These are phyloP conservation scores for Pogonocherus hispidulus DNA, from an alignment of 2,888 invertebrate genomes.

Conservation along the genomic window DNA sequence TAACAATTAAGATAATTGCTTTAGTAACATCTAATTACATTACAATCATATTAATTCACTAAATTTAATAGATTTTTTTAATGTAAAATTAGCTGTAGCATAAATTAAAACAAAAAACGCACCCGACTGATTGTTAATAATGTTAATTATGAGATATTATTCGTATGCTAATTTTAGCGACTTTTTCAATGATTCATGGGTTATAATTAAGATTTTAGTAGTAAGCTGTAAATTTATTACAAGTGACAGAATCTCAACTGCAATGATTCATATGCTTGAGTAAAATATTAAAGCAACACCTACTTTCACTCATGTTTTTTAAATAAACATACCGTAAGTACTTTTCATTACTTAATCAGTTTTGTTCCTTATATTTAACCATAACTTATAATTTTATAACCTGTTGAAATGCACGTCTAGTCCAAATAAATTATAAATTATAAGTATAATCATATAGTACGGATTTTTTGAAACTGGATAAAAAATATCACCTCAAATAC, in stretches of 20 bases:
- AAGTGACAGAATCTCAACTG: slow-evolving; percentile 31
- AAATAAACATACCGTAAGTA: not conserved
- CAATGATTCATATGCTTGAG: slow-evolving; percentile 32
- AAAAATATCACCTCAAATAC: too few relatives aligned
- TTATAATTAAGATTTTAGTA: slow-evolving; percentile 33
- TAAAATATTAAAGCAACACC: slow-evolving; percentile 28
- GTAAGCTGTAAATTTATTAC: slow-evolving; percentile 21
- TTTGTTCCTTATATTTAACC: too few relatives aligned
- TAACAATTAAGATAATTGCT: slow-evolving; percentile 26
- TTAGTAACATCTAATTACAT: slow-evolving; percentile 14
- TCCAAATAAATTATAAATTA: too few relatives aligned
- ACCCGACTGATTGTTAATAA: slow-evolving; percentile 26
- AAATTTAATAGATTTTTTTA: slow-evolving; percentile 18
- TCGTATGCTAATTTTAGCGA: slow-evolving; percentile 29
- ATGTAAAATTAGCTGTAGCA: not conserved
- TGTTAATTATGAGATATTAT: slow-evolving; percentile 21
- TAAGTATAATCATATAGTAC: too few relatives aligned
- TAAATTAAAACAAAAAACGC: slow-evolving; percentile 26
- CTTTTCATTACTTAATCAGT: not conserved
- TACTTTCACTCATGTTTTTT: slow-evolving; percentile 18
- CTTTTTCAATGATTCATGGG: slow-evolving; percentile 30
- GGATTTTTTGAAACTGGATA: too few relatives aligned
- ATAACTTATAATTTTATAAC: too few relatives aligned
- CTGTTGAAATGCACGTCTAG: too few relatives aligned
- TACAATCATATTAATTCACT: slow-evolving; percentile 14